phyloP scores from a whole-genome alignment of 2,888 invertebrate genomes.

The Nephrocerus scutellatus region DNA sequence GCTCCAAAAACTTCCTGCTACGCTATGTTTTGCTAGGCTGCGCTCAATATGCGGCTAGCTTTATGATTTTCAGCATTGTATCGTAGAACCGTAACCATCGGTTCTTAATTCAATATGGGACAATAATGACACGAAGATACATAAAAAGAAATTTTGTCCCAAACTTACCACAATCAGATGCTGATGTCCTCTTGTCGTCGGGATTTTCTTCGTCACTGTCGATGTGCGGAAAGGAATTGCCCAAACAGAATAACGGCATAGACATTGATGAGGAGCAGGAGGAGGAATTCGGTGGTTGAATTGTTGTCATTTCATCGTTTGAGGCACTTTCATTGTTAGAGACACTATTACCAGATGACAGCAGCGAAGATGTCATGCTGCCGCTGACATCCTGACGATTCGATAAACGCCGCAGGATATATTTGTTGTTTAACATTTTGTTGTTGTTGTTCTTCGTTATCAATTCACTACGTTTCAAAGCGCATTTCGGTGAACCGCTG shows the following conservation, averaged over 20 bases:
- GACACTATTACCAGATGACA: conserved; percentile 41
- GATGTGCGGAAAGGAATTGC: conserved; percentile 63
- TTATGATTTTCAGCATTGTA: too few relatives aligned
- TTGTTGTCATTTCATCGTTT: conserved; percentile 35
- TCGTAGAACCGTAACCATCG: too few relatives aligned
- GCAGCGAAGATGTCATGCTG: conserved; percentile 42
- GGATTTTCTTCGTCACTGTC: conserved; percentile 63
- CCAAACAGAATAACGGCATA: conserved; percentile 57
- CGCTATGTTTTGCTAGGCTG: too few relatives aligned
- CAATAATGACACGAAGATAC: too few relatives aligned
- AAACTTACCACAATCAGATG: too few relatives aligned
- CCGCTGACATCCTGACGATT: conserved; percentile 38
- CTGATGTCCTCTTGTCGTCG: conserved; percentile 44
- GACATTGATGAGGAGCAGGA: conserved; percentile 40
- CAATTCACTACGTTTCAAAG: conserved; percentile 46
- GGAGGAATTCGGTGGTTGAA: too few relatives aligned
- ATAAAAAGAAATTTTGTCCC: too few relatives aligned
- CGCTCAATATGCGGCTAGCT: too few relatives aligned
- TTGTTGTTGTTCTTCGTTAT: conserved; percentile 49
- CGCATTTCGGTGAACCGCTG: conserved; percentile 47
- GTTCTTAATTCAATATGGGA: too few relatives aligned
- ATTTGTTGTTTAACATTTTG: conserved; percentile 47
- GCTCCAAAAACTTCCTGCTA: too few relatives aligned
- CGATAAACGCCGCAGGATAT: conserved; percentile 44
- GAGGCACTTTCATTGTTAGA: conserved; percentile 39